Evolutionary conservation across 2,113 vertebrate genomes (phyloP), one percentile per base, ranked within the genome.

Genomic region (Himantopus leucocephalus): DNA sequence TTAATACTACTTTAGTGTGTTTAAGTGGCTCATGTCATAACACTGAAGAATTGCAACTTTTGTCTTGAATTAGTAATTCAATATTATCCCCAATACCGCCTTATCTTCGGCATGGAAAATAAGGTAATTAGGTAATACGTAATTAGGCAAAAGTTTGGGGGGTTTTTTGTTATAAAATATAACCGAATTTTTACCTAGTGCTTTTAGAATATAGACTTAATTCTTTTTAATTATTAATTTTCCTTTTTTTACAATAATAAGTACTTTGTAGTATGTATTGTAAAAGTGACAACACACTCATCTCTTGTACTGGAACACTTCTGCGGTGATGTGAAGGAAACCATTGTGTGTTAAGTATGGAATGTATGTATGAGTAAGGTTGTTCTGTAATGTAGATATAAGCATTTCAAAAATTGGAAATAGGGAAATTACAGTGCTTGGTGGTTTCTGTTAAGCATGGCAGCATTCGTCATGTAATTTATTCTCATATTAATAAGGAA

Each of bases 361-460:
- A 66, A 83, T n/a, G 15, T 56, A 24, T 0, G 0, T 48, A 68
- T 26, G 22, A 85, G 12, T 47, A 53, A 58, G 8, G 17, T 43
- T n/a, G 16, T 30, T 75, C 13, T 80, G 0, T 52, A 30, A 32
- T 17, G 27, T 48, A n/a, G 37, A 20, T 70, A 0, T 10, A 58
- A 89, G 18, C 30, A 6, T 79, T 93, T 78, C 22, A 71, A 22
- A 58, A 52, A 21, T 11, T 81, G 62, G 27, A 82, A 84, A 32
- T 2, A 53, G 5, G 41, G 17, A 72, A 56, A 66, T 59, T 80
- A 32, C 59, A 83, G 43, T 81, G 29, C 27, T 77, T 56, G 48
- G 8, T 66, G 3, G 66, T 50, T 80, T 73, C 16, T 62, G 37
- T 14, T 66, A 70, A 83, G 74, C 82, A 39, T 55, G 45, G 15